Percentiles rank a stretch among this genome's conserved stretches.
Evolutionary conservation across 2,797 vertebrate species (phyloP).

Genomic region (Centropyge bicolor): DNA sequence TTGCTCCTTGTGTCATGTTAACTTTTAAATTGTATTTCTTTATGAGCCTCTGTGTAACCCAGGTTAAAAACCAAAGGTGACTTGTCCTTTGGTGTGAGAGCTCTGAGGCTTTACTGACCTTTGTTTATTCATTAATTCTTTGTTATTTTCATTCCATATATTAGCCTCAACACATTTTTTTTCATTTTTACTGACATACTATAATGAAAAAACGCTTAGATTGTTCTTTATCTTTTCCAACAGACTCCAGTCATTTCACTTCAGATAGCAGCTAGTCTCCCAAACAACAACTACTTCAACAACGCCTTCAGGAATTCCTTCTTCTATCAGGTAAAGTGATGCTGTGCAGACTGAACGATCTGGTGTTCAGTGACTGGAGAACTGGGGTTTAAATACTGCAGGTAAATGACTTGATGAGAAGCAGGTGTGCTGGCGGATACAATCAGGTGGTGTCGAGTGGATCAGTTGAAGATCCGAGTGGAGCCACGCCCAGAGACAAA

Average conservation of each 20-base stretch:
- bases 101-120: not conserved
- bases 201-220: not conserved
- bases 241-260: constrained; percentile 88
- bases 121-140: not conserved
- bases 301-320: constrained; percentile 91
- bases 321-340: constrained; percentile 89
- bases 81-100: not conserved
- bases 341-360: no score
- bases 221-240: constrained; percentile 26
- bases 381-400: no score
- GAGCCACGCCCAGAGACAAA: no score
- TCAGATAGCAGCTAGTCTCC: constrained; percentile 87
- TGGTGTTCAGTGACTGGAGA: no score
- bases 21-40: constrained; percentile 3
- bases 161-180: not conserved
- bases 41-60: not conserved
- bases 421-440: no score
- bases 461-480: no score
- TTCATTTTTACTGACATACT: not conserved
- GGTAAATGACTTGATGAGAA: no score
- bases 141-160: not conserved
- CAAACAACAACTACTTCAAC: constrained; percentile 79
- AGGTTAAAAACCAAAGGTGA: not conserved
- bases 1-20: not conserved
- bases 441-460: no score